Base-by-base conservation (phyloP, 2,797 vertebrate genomes). In the Spinus pinus region DNA sequence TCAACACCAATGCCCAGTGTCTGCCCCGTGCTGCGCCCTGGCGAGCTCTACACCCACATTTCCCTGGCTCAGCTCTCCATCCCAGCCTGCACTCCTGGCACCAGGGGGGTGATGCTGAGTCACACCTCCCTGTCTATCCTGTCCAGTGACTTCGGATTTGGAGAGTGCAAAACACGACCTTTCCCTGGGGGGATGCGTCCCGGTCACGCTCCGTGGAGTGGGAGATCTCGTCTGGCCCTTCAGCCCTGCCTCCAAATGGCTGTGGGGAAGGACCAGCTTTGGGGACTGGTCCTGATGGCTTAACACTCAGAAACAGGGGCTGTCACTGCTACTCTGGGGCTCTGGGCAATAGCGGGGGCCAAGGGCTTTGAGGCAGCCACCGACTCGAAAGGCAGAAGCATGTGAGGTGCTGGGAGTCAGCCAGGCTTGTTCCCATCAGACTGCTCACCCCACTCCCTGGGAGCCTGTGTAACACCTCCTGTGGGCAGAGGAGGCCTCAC, bases 221-320 rank as follows among this genome's bases (percentile, higher is more conserved):
- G 81, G 58, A 89, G 78, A 57, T 47, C 60, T 85, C 2, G 0
- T 41, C 25, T 0, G 7, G 82, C 70, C 80, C 86, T 61, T 58
- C 90, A 71, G 81, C 47, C 37, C 49, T 49, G 57, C 91, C 53
- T 82, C 66, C 54, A 65, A 50, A 95, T 73, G 56, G 75, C 86
- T 72, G 74, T 87, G 83, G 74, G 92, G 64, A 72, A 92, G 93
- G 93, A 74, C 35, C 73, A 91, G 66, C 82, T 75, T 12, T 22
- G 85, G 70, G 82, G 44, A 35, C 92, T 56, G 60, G 56, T 58
- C 87, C 88, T 25, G 35, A 95, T 93, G 92, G 94, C 90, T 95
- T 91, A 75, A 67, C 19, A 24, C 79, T 89, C 86, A 85, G 64
- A 70, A 90, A 84, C 11, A 69, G 58, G 78, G 88, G 41, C 66